Evolutionary conservation across 2,797 vertebrate species (phyloP).

Genomic region (Chaetophractus vellerosus): DNA sequence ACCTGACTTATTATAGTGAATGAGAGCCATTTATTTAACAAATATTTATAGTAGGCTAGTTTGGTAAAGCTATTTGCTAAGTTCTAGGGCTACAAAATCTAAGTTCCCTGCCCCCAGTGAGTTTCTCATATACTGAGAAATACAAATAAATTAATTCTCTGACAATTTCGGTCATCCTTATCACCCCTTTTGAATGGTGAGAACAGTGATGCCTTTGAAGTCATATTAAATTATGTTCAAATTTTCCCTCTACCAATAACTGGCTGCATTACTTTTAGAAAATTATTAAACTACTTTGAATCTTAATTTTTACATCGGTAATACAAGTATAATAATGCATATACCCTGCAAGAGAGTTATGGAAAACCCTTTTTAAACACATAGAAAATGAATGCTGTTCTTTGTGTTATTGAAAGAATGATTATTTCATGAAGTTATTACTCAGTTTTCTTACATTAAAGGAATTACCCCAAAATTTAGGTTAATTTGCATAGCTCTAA

Average conservation of each 20-base stretch:
- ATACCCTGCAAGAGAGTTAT: background rate
- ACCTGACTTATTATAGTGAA: constrained; percentile 45
- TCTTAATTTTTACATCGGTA: constrained; percentile 20
- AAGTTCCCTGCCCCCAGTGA: background rate
- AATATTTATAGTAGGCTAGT: constrained; percentile 13
- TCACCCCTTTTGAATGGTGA: background rate
- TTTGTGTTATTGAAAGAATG: background rate
- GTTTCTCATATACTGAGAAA: constrained; percentile 26
- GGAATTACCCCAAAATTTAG: constrained; percentile 5
- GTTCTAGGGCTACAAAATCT: background rate
- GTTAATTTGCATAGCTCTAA: constrained; percentile 65
- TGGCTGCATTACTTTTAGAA: constrained; percentile 11
- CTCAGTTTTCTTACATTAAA: constrained; percentile 74
- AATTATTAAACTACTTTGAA: background rate
- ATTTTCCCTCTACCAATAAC: background rate
- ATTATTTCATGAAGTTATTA: constrained; percentile 51
- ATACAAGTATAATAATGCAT: background rate
- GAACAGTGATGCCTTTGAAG: background rate
- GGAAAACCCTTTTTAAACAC: background rate
- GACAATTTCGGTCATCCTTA: background rate
- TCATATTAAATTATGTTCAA: constrained; percentile 27
- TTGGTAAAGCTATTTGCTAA: constrained; percentile 39
- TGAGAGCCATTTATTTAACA: constrained; percentile 48
- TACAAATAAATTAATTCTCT: constrained; percentile 55
- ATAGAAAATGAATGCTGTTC: background rate